Conservation (phyloP, 2,888 invertebrate species). For the Synergus umbraculus region DNA sequence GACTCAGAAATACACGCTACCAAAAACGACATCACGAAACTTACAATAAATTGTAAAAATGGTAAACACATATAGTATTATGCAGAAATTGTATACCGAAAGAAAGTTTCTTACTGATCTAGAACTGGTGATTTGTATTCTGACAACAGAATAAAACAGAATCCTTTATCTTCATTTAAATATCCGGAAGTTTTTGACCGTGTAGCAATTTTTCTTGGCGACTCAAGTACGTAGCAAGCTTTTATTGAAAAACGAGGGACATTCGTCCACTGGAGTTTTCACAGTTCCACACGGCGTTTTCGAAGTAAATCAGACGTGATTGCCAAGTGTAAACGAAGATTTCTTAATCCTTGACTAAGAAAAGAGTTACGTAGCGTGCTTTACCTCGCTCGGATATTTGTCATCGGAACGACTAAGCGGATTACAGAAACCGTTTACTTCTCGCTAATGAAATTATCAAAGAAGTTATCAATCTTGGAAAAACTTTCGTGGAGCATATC, state of each 20-base stretch:
- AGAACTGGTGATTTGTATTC: background rate
- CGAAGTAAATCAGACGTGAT: conserved; percentile 33
- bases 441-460: conserved; percentile 57
- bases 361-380: conserved; percentile 38
- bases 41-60: background rate
- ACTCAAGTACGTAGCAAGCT: conserved; percentile 25
- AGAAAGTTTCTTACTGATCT: background rate
- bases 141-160: background rate
- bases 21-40: background rate
- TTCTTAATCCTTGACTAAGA: conserved; percentile 38
- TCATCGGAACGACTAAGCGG: conserved; percentile 55
- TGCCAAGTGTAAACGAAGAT: conserved; percentile 39
- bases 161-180: conserved; percentile 24
- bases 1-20: background rate
- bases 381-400: conserved; percentile 55
- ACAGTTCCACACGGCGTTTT: conserved; percentile 24
- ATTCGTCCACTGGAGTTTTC: conserved; percentile 40
- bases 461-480: conserved; percentile 56
- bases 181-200: conserved; percentile 7
- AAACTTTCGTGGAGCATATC: conserved; percentile 52
- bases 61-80: no score
- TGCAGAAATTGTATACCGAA: no score
- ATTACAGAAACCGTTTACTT: conserved; percentile 58
- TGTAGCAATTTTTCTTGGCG: conserved; percentile 11
- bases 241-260: conserved; percentile 40